Evolutionary conservation across 2,888 invertebrate species (phyloP).

Genomic region (Drosophila colorata): DNA sequence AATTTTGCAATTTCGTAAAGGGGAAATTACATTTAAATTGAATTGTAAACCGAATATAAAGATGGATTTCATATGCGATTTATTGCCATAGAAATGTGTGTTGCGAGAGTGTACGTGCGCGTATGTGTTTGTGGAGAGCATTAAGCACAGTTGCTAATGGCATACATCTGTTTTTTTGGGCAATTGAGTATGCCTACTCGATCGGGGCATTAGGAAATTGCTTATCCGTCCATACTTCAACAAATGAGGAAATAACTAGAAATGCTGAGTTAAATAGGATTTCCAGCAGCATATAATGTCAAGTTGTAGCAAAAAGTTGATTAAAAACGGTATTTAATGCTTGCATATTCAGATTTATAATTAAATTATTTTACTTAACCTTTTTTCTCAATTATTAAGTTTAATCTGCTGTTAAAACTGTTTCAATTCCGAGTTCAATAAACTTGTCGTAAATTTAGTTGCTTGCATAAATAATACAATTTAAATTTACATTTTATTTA

Average conservation of each 20-base stretch:
- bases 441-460: constrained; percentile 39
- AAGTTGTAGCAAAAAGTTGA: not conserved
- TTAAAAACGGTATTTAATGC: not conserved
- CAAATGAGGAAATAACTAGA: constrained; percentile 4
- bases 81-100: constrained; percentile 17
- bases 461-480: constrained; percentile 33
- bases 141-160: constrained; percentile 15
- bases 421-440: constrained; percentile 30
- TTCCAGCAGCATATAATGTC: not conserved
- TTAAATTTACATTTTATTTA: constrained; percentile 36
- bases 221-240: not conserved
- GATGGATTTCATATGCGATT: constrained; percentile 34
- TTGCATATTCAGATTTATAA: not conserved
- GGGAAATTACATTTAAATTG: constrained; percentile 76
- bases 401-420: not conserved
- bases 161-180: constrained; percentile 24
- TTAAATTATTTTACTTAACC: not conserved
- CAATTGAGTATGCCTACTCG: constrained; percentile 1
- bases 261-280: not conserved
- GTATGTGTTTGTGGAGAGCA: not conserved
- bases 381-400: not conserved
- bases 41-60: constrained; percentile 69
- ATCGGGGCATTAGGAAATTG: not conserved
- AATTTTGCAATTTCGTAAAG: constrained; percentile 63
- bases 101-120: not conserved